Percentiles rank a stretch among this genome's conserved stretches.
These are phyloP conservation scores for Pseudomyrmex flavicornis DNA, from an alignment of 1,140 invertebrate species.

Conservation along the genomic window DNA sequence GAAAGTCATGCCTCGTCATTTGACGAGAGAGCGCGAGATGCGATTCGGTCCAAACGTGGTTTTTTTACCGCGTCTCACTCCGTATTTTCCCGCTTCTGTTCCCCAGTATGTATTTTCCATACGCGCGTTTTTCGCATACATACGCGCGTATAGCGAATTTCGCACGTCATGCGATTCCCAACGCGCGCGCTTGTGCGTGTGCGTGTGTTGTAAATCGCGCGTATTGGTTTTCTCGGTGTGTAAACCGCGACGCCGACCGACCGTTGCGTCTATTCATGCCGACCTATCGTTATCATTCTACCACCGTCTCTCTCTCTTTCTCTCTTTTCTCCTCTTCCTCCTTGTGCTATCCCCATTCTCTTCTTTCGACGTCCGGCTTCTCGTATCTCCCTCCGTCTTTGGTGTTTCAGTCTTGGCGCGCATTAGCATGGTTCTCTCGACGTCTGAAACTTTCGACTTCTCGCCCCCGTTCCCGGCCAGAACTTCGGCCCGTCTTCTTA, in stretches of 20 bases:
- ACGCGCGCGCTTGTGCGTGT: background rate
- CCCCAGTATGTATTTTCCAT: too few relatives aligned
- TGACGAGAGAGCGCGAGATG: background rate
- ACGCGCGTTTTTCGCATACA: too few relatives aligned
- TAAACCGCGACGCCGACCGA: too few relatives aligned
- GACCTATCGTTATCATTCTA: background rate
- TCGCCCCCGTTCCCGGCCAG: constrained; percentile 8
- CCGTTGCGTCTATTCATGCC: background rate
- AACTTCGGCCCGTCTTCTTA: constrained; percentile 56
- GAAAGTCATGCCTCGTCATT: background rate
- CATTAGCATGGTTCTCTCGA: constrained; percentile 48
- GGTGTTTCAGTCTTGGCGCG: background rate
- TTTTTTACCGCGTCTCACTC: too few relatives aligned
- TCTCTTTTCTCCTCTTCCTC: background rate
- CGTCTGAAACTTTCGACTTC: constrained; percentile 61
- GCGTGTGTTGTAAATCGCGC: background rate
- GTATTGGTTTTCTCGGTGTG: too few relatives aligned
- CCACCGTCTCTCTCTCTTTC: background rate
- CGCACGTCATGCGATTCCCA: background rate
- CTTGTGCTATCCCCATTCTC: background rate
- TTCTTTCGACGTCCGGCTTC: background rate
- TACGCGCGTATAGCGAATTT: background rate
- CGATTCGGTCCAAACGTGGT: too few relatives aligned
- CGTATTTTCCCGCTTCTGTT: too few relatives aligned
- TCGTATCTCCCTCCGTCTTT: background rate